Percentiles rank a stretch among this genome's conserved stretches.
These are phyloP conservation scores for Montipora cactus DNA, from an alignment of 64 coral and sea anemone species.

Conservation along the genomic window DNA sequence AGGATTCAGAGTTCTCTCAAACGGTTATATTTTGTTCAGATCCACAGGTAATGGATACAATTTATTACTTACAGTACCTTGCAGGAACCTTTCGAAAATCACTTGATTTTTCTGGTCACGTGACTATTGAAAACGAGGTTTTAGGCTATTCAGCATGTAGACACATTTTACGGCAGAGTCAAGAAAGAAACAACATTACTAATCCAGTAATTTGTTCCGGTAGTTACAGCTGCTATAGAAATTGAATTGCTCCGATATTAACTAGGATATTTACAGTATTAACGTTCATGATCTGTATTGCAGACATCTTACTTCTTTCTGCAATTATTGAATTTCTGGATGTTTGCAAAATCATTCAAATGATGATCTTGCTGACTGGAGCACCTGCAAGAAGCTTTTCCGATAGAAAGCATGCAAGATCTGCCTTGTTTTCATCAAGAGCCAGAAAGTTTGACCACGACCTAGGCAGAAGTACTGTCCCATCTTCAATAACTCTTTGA, in stretches of 20 bases:
- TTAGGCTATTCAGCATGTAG: not conserved
- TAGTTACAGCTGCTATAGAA: not conserved
- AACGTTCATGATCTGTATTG: not conserved
- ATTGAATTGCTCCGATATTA: too few species aligned
- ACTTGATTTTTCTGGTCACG: not conserved
- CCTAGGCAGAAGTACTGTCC: too few species aligned
- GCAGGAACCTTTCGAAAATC: not conserved
- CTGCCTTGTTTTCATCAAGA: too few species aligned
- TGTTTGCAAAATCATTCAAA: too few species aligned
- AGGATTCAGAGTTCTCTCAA: not conserved
- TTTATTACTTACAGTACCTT: not conserved
- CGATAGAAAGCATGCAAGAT: too few species aligned
- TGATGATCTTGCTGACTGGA: not conserved
- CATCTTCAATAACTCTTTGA: too few species aligned
- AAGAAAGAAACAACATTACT: not conserved
- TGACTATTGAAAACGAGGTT: constrained; percentile 5
- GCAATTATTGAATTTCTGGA: not conserved
- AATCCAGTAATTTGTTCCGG: not conserved
- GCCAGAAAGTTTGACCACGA: too few species aligned
- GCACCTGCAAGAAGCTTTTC: too few species aligned
- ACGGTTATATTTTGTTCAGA: not conserved
- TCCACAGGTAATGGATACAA: not conserved
- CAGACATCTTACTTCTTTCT: not conserved
- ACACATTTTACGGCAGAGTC: not conserved
- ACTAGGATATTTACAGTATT: too few species aligned